Conservation (phyloP, 2,113 vertebrate genomes). For the cattle (Bos taurus) region ARS-UCD2.0 NC_037345.1:39621501-39622000, state of each 20-base stretch:
- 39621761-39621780: not conserved
- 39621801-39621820: slow-evolving; percentile 1
- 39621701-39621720: not conserved
- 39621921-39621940: not conserved
- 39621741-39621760: not conserved
- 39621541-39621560: slow-evolving; percentile 13
- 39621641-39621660: not conserved
- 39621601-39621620: slow-evolving; percentile 51
- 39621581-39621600: slow-evolving; percentile 68
- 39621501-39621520: not conserved
- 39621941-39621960: not conserved
- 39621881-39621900: not conserved
- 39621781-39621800: not conserved
- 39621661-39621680: not conserved
- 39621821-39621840: not conserved
- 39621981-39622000: slow-evolving; percentile 7
- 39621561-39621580: slow-evolving; percentile 56
- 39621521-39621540: not conserved
- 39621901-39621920: not conserved
- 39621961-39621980: not conserved
- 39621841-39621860: not conserved
- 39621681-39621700: slow-evolving; percentile 37
- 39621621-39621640: not conserved
- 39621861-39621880: not conserved
- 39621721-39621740: not conserved